A percentile compares a stretch with the other conserved stretches of the same genome.
These are phyloP conservation scores for Eupsilia transversa DNA, from an alignment of 2,888 invertebrate species.

Conservation along the genomic window DNA sequence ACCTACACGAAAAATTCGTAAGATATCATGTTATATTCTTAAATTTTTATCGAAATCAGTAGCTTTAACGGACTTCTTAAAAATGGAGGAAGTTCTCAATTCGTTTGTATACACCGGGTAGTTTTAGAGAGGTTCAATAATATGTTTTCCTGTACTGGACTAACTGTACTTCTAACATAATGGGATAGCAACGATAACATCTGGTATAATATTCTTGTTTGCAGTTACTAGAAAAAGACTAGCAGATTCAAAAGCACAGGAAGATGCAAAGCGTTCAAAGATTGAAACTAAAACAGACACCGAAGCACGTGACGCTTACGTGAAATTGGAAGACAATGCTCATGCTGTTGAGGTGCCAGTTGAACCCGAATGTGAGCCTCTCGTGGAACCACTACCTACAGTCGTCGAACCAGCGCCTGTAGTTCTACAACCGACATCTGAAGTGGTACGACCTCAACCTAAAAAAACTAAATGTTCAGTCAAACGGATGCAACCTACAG, in stretches of 20 bases:
- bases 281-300: neutral
- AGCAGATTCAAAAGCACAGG: slow-evolving; percentile 60
- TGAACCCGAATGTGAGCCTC: neutral
- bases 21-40: neutral
- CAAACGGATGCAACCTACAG: slow-evolving; percentile 6
- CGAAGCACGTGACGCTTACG: neutral
- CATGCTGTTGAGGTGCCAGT: neutral
- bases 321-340: slow-evolving; percentile 31
- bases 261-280: slow-evolving; percentile 33
- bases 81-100: too few relatives aligned
- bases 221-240: slow-evolving; percentile 66
- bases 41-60: neutral
- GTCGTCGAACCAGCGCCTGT: neutral
- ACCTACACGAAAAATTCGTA: slow-evolving; percentile 18
- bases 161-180: too few relatives aligned
- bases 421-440: neutral
- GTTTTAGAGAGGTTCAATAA: too few relatives aligned
- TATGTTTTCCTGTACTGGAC: too few relatives aligned
- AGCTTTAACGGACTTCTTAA: too few relatives aligned
- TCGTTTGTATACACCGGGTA: too few relatives aligned
- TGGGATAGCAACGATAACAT: too few relatives aligned
- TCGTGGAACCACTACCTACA: neutral
- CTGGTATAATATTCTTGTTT: slow-evolving; percentile 16
- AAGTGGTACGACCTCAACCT: neutral
- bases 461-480: slow-evolving; percentile 2